Evolutionary conservation across 2,888 invertebrate genomes (phyloP), one percentile per base, ranked within the genome.

Genomic region (Andrena praecox): DNA sequence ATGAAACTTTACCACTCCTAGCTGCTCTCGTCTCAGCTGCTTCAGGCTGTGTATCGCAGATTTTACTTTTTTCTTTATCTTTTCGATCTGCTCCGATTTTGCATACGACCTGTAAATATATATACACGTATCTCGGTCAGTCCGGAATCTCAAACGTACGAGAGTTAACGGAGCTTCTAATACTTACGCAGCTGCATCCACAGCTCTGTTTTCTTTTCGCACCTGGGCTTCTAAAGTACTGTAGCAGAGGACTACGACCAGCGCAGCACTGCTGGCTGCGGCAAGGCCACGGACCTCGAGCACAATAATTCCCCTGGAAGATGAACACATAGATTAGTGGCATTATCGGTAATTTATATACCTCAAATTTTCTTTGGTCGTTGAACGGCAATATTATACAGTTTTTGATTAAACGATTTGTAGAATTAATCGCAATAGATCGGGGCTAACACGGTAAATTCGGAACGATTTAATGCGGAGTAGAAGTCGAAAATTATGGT

Each of bases 191-290:
- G 56, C n/a, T 24, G 74, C 27, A 6, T 64, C 76, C 10, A 52
- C 35, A 68, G 70, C 35, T 42, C 75, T 74, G 64, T 85, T 87
- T 8, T 91, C 91, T 78, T 88, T 91, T 62, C 90, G 90, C 60
- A 89, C 85, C 73, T 92, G 92, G 16, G 90, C 90, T 80, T 93
- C 93, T 59, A 93, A 90, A 75, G 91, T 91, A 81, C 91, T 92
- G 87, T 93, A 93, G 77, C 92, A 91, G 78, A 93, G 89, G 77
- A 92, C 92, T 78, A 91, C 89, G 77, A 92, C 90, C 76, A 93
- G 87, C 87, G 93, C 92, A 89, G 91, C 92, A 90, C 92, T 92
- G 90, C 93, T 92, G 91, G 93, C 92, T 90, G 94, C 92, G 73
- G 92, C 92, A 88, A 93, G 92, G 83, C 93, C 92, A 73, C 92